Percentiles rank a stretch among this genome's conserved stretches.
phyloP scores from a whole-genome alignment of 2,113 vertebrate species.

The Nothocercus nigrocapillus region DNA sequence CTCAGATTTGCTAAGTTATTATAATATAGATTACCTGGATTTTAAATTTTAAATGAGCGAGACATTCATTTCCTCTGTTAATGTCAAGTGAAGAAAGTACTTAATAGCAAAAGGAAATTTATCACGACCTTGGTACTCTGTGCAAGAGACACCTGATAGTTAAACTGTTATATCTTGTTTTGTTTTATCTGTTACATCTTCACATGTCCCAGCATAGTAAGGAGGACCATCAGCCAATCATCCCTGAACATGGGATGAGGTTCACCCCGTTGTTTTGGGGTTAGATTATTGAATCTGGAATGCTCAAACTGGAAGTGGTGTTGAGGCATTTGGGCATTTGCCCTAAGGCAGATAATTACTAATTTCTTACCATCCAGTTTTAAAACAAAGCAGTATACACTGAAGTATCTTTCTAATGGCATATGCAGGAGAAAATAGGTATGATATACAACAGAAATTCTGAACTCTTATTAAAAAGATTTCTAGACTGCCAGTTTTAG shows the following conservation, averaged over 20 bases:
- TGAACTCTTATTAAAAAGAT: background rate
- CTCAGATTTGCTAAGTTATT: background rate
- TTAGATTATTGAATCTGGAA: background rate
- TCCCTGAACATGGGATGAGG: background rate
- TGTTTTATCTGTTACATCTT: background rate
- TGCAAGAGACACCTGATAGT: background rate
- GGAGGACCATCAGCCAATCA: background rate
- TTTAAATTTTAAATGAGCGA: slow-evolving; percentile 2
- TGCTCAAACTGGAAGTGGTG: background rate
- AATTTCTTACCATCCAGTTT: background rate
- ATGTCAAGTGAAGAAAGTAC: background rate
- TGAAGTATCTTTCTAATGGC: background rate
- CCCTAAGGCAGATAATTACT: background rate
- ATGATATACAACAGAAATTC: background rate
- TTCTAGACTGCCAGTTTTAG: background rate
- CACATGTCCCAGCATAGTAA: background rate
- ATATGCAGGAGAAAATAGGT: background rate
- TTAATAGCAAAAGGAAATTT: background rate
- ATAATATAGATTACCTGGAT: accelerated
- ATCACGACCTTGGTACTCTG: background rate
- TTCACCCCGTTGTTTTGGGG: background rate
- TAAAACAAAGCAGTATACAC: background rate
- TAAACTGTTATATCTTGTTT: background rate
- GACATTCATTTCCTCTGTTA: background rate
- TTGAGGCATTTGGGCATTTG: background rate